Conservation (phyloP, 2,797 vertebrate species). For the Bradypodion pumilum region DNA sequence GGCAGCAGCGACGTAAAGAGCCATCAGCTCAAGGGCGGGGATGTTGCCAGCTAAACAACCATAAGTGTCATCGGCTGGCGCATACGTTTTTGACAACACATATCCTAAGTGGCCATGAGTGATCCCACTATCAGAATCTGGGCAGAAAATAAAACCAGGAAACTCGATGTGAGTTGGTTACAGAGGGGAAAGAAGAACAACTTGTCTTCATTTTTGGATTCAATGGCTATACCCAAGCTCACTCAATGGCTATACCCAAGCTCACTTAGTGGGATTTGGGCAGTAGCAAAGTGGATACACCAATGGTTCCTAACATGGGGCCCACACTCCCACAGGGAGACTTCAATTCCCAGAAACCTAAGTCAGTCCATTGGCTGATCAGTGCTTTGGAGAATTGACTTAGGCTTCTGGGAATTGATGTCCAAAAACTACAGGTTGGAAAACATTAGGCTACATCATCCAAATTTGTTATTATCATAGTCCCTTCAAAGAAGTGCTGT, state of each 20-base stretch:
- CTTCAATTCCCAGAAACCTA: too few species aligned
- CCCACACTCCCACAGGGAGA: too few species aligned
- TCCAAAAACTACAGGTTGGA: too few species aligned
- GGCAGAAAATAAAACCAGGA: constrained; percentile 31
- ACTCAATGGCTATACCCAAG: not conserved
- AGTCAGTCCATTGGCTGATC: too few species aligned
- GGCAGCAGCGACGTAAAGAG: constrained; percentile 94
- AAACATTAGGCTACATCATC: too few species aligned
- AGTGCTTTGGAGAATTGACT: too few species aligned
- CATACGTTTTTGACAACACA: constrained; percentile 91
- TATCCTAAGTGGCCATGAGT: constrained; percentile 92
- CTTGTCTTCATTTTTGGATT: not conserved
- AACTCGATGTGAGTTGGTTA: not conserved
- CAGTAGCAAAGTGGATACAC: not conserved
- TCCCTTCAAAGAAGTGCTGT: not conserved
- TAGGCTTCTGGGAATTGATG: too few species aligned
- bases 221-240: not conserved
- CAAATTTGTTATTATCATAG: not conserved
- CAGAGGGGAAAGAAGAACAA: not conserved
- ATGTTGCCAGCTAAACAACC: constrained; percentile 95
- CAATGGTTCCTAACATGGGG: too few species aligned
- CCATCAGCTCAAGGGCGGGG: constrained; percentile 96
- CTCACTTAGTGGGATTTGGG: not conserved
- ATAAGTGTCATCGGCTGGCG: constrained; percentile 85
- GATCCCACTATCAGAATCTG: constrained; percentile 94